Evolutionary conservation across 2,888 invertebrate genomes (phyloP), one percentile per base, ranked within the genome.

Genomic region (Lithophane ornitopus): DNA sequence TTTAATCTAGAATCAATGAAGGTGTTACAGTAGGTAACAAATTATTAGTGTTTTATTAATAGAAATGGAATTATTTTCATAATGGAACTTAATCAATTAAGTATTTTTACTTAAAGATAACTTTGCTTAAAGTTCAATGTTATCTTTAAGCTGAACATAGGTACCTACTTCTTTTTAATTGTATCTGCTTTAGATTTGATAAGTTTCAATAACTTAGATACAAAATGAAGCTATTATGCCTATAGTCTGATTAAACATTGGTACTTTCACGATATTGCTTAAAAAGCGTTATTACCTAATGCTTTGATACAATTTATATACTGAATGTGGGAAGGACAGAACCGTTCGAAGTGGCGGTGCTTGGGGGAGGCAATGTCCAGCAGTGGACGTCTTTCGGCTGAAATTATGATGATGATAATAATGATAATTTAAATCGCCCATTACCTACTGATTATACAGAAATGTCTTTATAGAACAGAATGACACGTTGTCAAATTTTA

Each of bases 401-500:
- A 49, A 9, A 22, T 49, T 8, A 49, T 49, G 22, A 49, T 22
- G 8, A 49, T 49, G 22, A 49, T 49, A 1, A 80, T 82, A 69
- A 77, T 49, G 7, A 81, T 81, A 69, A 77, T 68, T 76, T 72
- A 70, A 85, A 85, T 80, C 77, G 71, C 68, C 78, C 80, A 81
- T 86, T 79, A 12, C 6, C 6, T 34, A 86, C 72, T 84, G 76
- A 85, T 82, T 74, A 79, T 72, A 82, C 62, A 84, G 77, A 74
- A 87, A 90, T 88, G 87, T 87, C 87, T 90, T 78, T 76, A 88
- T 91, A 92, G 92, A 92, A 91, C 87, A 86, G 90, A 93, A 91
- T 93, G 93, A 94, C 93, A 92, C 87, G 91, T 93, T 93, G 95
- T 95, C 94, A 94, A 94, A 93, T 90, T 94, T 94, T 94, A 94